Evolutionary conservation across 1,140 invertebrate genomes (phyloP), one percentile per base, ranked within the genome.

Genomic region (Panonychus citri): DNA sequence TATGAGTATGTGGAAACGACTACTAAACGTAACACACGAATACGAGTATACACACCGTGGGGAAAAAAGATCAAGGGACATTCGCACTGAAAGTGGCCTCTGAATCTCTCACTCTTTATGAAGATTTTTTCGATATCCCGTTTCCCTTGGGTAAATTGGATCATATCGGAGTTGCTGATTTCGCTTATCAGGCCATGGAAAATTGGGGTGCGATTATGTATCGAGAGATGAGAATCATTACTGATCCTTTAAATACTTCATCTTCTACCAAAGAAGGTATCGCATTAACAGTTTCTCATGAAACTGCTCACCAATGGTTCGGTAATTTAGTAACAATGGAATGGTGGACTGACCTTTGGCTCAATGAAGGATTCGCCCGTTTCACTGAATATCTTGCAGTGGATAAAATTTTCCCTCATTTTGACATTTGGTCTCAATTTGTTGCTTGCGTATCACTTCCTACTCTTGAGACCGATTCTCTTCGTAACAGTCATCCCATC

Each of bases 131-230:
- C 53, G 54, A 59, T 19, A 86, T 96, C 60, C 81, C 85, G 1
- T 97, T 95, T 75, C 90, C 90, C 0, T 69, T 97, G 40, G 88
- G 89, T 13, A 96, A 97, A 70, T 83, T 93, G 65, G 91, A 97
- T 73, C 76, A 93, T 46, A 86, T 96, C 64, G 88, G 88, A 25
- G 85, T 96, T 66, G 80, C 88, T 19, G 89, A 95, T 68, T 95
- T 55, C 56, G 25, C 52, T 2, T 19, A 1, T 54, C 34, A 42
- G 4, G 89, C 90, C 1, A 94, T 93, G 79, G 88, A 93, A 70
- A 86, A 93, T 71, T 94, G 88, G 90, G 89, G 87, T 3, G 67
- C 91, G 0, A 78, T 85, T 3, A 83, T 80, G 1, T 86, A 60
- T 28, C 26, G 87, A 56, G 87, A 94, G 73, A 81, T 81, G 0